These are phyloP conservation scores for Oplegnathus fasciatus DNA, from an alignment of 2,113 vertebrate genomes.

Conservation along the genomic window DNA sequence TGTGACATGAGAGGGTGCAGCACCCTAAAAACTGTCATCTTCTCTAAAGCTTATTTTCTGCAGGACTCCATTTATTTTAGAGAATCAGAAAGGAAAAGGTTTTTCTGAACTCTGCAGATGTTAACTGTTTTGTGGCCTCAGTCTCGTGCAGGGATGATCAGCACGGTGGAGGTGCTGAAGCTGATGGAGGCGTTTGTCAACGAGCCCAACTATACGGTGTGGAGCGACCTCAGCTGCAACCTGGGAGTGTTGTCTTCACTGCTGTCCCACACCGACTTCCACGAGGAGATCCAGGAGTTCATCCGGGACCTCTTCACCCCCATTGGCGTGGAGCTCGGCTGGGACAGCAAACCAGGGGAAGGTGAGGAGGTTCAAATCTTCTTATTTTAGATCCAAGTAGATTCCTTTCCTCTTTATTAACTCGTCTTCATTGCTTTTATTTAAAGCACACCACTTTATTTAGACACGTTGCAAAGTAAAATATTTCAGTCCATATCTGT, in stretches of 20 bases:
- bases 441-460: too few species aligned
- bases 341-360: slow-evolving; percentile 96
- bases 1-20: background rate
- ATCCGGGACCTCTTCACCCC: slow-evolving; percentile 95
- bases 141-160: slow-evolving; percentile 98
- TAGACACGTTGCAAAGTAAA: too few species aligned
- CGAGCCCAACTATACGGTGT: slow-evolving; percentile 99
- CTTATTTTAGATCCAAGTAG: background rate
- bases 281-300: slow-evolving; percentile 97
- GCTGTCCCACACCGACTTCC: slow-evolving; percentile 96
- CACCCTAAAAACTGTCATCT: background rate
- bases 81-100: background rate
- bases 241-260: slow-evolving; percentile 95
- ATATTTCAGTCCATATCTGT: background rate
- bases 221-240: slow-evolving; percentile 99
- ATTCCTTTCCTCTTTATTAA: background rate
- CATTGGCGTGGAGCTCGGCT: slow-evolving; percentile 94
- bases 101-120: background rate
- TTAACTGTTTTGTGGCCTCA: slow-evolving; percentile 66
- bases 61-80: background rate
- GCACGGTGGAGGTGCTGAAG: slow-evolving; percentile 97
- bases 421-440: too few species aligned
- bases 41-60: background rate
- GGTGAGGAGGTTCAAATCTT: slow-evolving; percentile 81
- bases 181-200: slow-evolving; percentile 99